These are phyloP conservation scores for Palythoa caribaeorum DNA, from an alignment of 92 coral and sea anemone species.

Conservation along the genomic window DNA sequence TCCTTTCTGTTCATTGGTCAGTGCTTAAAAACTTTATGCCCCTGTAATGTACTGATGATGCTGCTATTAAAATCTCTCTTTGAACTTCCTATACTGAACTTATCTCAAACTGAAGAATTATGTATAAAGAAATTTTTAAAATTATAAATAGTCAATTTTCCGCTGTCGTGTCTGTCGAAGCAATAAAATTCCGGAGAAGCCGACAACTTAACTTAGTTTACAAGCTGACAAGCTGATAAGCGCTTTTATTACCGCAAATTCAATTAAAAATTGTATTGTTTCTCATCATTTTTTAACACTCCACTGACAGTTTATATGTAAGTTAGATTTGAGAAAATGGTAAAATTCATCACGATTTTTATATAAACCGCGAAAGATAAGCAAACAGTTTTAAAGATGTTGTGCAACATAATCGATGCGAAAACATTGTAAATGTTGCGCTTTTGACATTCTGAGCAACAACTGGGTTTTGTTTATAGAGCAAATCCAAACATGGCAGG, in stretches of 20 bases:
- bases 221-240: neutral
- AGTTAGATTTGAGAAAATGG: neutral
- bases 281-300: neutral
- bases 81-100: neutral
- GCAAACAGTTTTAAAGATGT: neutral
- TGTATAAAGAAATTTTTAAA: neutral
- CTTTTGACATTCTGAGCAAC: no score
- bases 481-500: no score
- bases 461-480: no score
- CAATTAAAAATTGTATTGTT: neutral
- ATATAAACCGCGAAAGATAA: neutral
- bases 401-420: no score
- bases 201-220: neutral
- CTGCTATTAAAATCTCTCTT: neutral
- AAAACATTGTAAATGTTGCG: no score
- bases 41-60: neutral
- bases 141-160: neutral
- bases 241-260: neutral
- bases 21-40: no score
- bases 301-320: neutral
- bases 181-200: neutral
- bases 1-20: no score
- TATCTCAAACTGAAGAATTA: neutral
- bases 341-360: neutral
- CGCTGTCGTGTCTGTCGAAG: neutral